Percentiles rank a stretch among this genome's conserved stretches.
phyloP scores from a whole-genome alignment of 2,113 vertebrate genomes.

The Myiopsitta monachus region DNA sequence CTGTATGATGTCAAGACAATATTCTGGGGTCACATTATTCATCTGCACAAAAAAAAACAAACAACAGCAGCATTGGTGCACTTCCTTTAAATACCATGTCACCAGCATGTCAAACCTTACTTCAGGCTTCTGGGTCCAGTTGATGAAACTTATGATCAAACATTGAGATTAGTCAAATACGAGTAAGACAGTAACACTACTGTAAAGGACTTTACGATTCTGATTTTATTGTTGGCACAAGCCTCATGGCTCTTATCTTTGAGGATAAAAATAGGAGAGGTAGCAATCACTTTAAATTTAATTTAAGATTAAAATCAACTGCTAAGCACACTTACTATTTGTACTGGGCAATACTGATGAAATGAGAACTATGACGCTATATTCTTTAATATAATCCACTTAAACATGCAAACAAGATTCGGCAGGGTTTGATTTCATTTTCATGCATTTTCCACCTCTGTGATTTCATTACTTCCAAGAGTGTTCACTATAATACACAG shows the following conservation, averaged over 20 bases:
- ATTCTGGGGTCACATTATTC: constrained; percentile 87
- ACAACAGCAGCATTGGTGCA: neutral
- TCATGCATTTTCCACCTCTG: constrained; percentile 19
- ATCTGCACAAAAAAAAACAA: constrained; percentile 78
- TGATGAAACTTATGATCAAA: neutral
- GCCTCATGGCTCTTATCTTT: neutral
- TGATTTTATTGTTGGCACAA: neutral
- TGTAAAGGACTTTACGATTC: neutral
- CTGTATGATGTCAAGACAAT: constrained; percentile 89
- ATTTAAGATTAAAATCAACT: neutral
- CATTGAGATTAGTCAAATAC: neutral
- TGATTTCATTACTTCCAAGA: constrained; percentile 47
- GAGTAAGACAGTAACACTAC: neutral
- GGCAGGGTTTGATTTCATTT: constrained; percentile 37
- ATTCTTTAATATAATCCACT: constrained; percentile 11
- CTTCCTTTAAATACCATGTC: neutral
- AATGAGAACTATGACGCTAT: neutral
- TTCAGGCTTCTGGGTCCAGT: neutral
- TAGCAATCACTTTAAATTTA: neutral
- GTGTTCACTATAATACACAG: neutral
- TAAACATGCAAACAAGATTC: neutral
- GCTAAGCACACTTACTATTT: neutral
- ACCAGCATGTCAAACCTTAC: neutral
- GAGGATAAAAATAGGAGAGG: neutral
- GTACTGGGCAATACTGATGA: neutral